Percentiles rank a stretch among this genome's conserved stretches.
phyloP scores from a whole-genome alignment of 1,140 invertebrate genomes.

The Choristoneura fumiferana region DNA sequence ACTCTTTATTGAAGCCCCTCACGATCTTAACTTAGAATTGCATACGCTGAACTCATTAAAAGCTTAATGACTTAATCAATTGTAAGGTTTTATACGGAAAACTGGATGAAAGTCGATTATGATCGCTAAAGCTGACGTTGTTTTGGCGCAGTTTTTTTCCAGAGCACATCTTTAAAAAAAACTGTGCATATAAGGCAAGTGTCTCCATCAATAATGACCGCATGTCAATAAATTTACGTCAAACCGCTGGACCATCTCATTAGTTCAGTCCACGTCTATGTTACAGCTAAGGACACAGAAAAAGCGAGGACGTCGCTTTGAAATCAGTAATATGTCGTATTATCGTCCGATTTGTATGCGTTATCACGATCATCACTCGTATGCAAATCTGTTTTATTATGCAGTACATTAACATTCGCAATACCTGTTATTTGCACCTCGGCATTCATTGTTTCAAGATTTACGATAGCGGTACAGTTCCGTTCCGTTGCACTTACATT shows the following conservation, averaged over 20 bases:
- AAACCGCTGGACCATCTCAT: constrained; percentile 60
- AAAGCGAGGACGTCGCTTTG: constrained; percentile 40
- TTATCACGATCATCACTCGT: constrained; percentile 38
- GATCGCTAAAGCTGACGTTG: too few relatives aligned
- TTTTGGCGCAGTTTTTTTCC: too few relatives aligned
- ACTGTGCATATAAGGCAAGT: too few relatives aligned
- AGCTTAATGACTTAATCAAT: constrained; percentile 2
- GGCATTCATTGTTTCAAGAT: constrained; percentile 21
- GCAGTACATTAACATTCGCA: constrained; percentile 27
- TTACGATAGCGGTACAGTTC: constrained; percentile 10
- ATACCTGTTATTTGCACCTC: constrained; percentile 23
- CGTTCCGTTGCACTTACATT: background rate
- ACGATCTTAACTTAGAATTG: constrained; percentile 8
- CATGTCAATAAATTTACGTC: constrained; percentile 59
- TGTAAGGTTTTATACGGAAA: background rate
- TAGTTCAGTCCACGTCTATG: constrained; percentile 63
- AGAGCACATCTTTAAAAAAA: too few relatives aligned
- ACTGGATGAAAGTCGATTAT: too few relatives aligned
- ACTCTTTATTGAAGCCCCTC: background rate
- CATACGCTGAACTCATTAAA: constrained; percentile 1
- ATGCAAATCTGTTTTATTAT: constrained; percentile 40
- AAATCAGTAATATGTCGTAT: constrained; percentile 35
- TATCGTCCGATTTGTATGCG: constrained; percentile 44
- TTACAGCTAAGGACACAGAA: constrained; percentile 64
- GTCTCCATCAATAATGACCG: background rate